phyloP scores from a whole-genome alignment of 2,888 invertebrate species.

The Biston stratarius region DNA sequence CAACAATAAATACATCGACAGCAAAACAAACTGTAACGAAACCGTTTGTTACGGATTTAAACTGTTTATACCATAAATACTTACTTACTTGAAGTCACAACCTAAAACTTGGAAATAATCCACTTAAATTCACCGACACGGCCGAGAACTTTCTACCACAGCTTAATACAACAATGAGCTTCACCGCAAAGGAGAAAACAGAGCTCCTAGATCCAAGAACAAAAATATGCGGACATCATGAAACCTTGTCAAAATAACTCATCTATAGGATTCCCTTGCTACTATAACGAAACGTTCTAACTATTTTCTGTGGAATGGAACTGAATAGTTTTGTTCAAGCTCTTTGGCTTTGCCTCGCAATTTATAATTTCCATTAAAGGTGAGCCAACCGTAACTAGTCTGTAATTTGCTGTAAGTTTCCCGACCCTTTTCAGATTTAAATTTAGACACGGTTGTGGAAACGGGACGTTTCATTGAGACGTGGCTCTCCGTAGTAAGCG shows the following conservation, averaged over 20 bases:
- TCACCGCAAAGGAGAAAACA: conserved; percentile 52
- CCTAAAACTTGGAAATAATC: conserved; percentile 67
- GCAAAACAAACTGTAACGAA: not conserved
- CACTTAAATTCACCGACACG: conserved; percentile 73
- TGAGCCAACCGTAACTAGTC: conserved; percentile 46
- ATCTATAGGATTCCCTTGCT: not conserved
- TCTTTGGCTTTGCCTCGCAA: conserved; percentile 36
- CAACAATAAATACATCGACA: not conserved
- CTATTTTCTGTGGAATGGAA: conserved; percentile 8
- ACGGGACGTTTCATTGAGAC: conserved; percentile 19
- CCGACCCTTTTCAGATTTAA: conserved; percentile 44
- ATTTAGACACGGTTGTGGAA: conserved; percentile 33
- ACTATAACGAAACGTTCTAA: not conserved
- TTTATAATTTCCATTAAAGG: conserved; percentile 48
- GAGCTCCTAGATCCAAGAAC: conserved; percentile 21
- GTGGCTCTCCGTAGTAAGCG: conserved; percentile 7
- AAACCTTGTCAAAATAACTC: conserved; percentile 23
- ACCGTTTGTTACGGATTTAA: not conserved
- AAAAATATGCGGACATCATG: conserved; percentile 7
- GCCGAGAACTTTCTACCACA: conserved; percentile 62
- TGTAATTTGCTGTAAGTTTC: conserved; percentile 45
- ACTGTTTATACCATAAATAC: conserved; percentile 32
- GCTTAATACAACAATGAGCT: conserved; percentile 73
- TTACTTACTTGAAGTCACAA: conserved; percentile 43
- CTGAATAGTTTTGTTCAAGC: conserved; percentile 3